Evolutionary conservation across 2,888 invertebrate genomes (phyloP).

Genomic region (Volucella inflata): DNA sequence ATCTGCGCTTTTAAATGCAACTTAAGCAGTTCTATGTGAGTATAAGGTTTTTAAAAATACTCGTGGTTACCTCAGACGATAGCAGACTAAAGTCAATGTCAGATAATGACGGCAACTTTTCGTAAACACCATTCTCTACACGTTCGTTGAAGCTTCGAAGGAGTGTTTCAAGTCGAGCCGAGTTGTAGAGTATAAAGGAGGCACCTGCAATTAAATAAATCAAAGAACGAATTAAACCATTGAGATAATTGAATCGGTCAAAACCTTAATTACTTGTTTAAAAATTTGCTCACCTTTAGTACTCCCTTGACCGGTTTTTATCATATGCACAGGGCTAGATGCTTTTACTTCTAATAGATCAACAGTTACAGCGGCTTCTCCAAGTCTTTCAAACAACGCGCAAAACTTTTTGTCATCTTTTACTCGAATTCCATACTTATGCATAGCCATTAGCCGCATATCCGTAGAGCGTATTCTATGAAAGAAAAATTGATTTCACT

Average conservation of each 20-base stretch:
- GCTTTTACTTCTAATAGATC: conserved; percentile 88
- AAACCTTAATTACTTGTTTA: background rate
- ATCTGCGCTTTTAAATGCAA: no score
- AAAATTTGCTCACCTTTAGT: conserved; percentile 78
- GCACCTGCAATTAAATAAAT: conserved; percentile 85
- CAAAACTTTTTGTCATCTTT: conserved; percentile 84
- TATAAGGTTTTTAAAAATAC: no score
- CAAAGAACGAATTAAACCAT: background rate
- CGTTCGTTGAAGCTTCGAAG: conserved; percentile 87
- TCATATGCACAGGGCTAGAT: conserved; percentile 85
- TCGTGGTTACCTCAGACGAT: conserved; percentile 87
- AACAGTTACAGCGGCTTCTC: conserved; percentile 87
- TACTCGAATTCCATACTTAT: conserved; percentile 87
- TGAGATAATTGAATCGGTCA: no score
- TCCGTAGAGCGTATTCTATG: conserved; percentile 86
- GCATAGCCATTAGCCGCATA: conserved; percentile 88
- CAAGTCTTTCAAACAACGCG: conserved; percentile 86
- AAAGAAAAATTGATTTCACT: conserved; percentile 30
- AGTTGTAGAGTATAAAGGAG: conserved; percentile 91
- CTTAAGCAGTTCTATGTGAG: no score
- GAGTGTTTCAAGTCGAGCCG: conserved; percentile 88
- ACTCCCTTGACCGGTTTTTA: conserved; percentile 80
- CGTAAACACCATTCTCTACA: conserved; percentile 85
- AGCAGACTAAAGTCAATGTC: conserved; percentile 87
- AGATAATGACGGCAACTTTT: conserved; percentile 85